Conservation (phyloP, 1,140 invertebrate genomes). For the Ooceraea biroi region DNA sequence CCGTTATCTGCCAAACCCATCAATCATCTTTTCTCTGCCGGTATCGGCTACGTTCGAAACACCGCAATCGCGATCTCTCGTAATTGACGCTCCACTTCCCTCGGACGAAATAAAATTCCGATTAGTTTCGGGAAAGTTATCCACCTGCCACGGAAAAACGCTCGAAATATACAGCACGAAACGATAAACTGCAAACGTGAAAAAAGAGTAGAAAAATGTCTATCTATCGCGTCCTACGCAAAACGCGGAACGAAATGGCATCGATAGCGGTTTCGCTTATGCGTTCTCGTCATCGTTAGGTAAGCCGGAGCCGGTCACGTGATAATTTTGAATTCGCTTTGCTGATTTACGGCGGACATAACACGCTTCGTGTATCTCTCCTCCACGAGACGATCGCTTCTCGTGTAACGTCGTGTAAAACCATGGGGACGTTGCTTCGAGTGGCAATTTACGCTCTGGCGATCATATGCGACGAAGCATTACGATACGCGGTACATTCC, state of each 20-base stretch:
- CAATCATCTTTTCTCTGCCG: slow-evolving; percentile 32
- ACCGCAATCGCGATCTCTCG: not conserved
- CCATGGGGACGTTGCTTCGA: slow-evolving; percentile 1
- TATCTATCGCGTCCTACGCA: too few species aligned
- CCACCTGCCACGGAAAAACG: not conserved
- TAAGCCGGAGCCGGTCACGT: too few species aligned
- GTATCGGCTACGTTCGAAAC: slow-evolving; percentile 21
- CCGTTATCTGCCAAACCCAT: slow-evolving; percentile 66
- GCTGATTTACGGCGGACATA: too few species aligned
- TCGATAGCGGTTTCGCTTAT: too few species aligned
- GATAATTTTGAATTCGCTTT: too few species aligned
- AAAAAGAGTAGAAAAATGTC: too few species aligned
- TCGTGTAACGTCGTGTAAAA: slow-evolving; percentile 2
- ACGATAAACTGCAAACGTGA: too few species aligned
- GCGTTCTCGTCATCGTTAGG: too few species aligned
- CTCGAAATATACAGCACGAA: not conserved
- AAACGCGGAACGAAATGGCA: too few species aligned
- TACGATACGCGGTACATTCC: slow-evolving; percentile 60
- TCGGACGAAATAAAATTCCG: not conserved
- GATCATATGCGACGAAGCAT: slow-evolving; percentile 50
- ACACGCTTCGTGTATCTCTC: not conserved
- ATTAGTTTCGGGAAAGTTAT: slow-evolving; percentile 48
- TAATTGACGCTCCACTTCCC: slow-evolving; percentile 38
- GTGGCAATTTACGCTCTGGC: slow-evolving; percentile 68
- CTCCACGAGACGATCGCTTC: not conserved